A percentile compares a stretch with the other conserved stretches of the same genome.
These are phyloP conservation scores for Felis catus DNA, from an alignment of 2,113 vertebrate species.

Conservation along the genomic window F.catus_Fca126_mat1.0 CM031411.1:30808001-30808500, in stretches of 20 bases:
- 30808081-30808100: neutral
- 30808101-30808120: neutral
- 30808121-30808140: neutral
- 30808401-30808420: neutral
- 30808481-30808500: neutral
- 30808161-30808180: neutral
- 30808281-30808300: neutral
- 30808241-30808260: neutral
- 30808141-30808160: neutral
- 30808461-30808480: neutral
- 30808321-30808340: neutral
- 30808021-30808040: neutral
- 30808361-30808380: neutral
- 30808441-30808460: neutral
- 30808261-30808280: neutral
- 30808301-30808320: neutral
- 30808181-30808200: neutral
- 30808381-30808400: neutral
- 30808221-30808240: conserved; percentile 2
- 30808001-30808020: neutral
- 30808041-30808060: neutral
- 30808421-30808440: neutral
- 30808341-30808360: neutral
- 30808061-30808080: neutral
- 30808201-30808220: neutral